phyloP scores from a whole-genome alignment of 92 coral and sea anemone genomes.

The Metridium senile region DNA sequence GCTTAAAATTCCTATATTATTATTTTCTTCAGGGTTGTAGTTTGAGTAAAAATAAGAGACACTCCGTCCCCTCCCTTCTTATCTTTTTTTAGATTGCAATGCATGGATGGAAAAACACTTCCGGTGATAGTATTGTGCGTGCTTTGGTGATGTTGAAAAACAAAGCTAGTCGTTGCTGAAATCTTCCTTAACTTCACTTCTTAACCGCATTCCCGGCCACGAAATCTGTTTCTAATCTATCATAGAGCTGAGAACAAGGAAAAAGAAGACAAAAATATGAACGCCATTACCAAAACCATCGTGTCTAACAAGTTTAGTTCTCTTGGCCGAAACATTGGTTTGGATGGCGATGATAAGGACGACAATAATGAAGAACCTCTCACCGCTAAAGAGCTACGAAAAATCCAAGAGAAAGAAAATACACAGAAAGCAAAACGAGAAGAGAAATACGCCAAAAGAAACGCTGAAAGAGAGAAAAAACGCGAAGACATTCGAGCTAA shows the following conservation, averaged over 20 bases:
- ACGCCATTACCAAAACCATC: constrained; percentile 48
- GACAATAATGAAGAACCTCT: constrained; percentile 18
- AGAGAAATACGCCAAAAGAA: constrained; percentile 60
- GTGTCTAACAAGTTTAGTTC: constrained; percentile 60
- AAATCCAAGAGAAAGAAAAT: constrained; percentile 54
- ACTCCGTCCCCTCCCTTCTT: background rate
- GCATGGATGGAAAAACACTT: background rate
- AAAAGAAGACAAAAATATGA: too few relatives aligned
- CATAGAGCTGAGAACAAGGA: too few relatives aligned
- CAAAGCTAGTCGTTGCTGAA: too few relatives aligned
- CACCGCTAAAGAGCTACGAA: constrained; percentile 61
- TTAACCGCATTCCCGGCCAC: too few relatives aligned
- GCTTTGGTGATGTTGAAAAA: too few relatives aligned
- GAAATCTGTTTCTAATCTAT: too few relatives aligned
- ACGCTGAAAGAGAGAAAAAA: constrained; percentile 64
- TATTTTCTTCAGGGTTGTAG: too few relatives aligned
- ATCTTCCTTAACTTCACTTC: too few relatives aligned
- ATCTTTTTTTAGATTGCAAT: background rate
- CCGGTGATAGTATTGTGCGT: too few relatives aligned
- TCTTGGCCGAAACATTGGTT: constrained; percentile 48
- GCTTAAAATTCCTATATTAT: too few relatives aligned
- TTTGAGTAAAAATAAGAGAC: too few relatives aligned
- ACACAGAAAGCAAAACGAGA: constrained; percentile 62
- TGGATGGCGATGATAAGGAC: constrained; percentile 44
- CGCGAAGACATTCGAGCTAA: constrained; percentile 74